Evolutionary conservation across 2,113 vertebrate genomes (phyloP).

Genomic region (Lanius collurio): DNA sequence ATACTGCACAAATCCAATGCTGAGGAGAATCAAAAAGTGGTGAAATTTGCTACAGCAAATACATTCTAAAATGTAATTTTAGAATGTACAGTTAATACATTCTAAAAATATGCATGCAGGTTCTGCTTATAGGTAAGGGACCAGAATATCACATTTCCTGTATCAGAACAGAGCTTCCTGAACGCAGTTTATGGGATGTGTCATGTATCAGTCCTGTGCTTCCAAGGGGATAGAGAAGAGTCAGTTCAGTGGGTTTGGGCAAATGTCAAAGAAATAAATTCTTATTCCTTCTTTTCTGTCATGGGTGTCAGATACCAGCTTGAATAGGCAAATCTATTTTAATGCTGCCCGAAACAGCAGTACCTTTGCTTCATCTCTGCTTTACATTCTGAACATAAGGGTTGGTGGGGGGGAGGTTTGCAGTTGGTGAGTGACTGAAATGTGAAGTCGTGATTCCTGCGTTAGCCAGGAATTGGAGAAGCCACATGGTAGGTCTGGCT

Average conservation of each 20-base stretch:
- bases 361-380: slow-evolving; percentile 1
- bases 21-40: background rate
- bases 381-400: background rate
- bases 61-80: no score
- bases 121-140: background rate
- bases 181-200: background rate
- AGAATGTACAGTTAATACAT: background rate
- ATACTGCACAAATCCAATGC: background rate
- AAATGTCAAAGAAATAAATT: background rate
- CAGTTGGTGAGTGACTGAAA: background rate
- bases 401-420: background rate
- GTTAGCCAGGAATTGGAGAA: background rate
- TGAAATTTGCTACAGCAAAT: background rate
- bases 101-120: background rate
- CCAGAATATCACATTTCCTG: background rate
- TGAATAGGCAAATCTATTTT: background rate
- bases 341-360: background rate
- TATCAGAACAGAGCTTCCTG: background rate
- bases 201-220: background rate
- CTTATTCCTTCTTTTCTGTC: background rate
- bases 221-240: background rate
- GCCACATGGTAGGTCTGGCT: background rate
- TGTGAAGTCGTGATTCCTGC: background rate
- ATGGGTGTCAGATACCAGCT: background rate
- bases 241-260: background rate